A percentile compares a stretch with the other conserved stretches of the same genome.
Conservation (phyloP, 2,797 vertebrate species). For the Notolepis coatsorum region DNA sequence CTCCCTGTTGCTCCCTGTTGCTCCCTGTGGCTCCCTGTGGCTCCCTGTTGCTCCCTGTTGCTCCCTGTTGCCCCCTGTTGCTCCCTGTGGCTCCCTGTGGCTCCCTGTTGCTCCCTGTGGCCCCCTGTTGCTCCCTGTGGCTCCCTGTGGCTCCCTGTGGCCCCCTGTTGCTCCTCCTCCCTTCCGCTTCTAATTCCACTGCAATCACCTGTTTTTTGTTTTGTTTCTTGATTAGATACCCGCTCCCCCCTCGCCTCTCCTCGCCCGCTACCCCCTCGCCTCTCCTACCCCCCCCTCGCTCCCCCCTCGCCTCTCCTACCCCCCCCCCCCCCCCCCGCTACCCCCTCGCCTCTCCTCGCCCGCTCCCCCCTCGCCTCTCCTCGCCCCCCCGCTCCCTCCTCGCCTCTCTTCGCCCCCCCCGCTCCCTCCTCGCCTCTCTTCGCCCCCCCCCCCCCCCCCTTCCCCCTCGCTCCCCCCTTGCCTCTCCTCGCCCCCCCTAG, state of each 20-base stretch:
- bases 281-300: no score
- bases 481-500: slow-evolving; percentile 37
- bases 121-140: slow-evolving; percentile 28
- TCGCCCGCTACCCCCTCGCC: slow-evolving; percentile 34
- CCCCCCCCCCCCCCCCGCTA: slow-evolving; percentile 38
- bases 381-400: slow-evolving; percentile 34
- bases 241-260: slow-evolving; percentile 44
- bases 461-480: slow-evolving; percentile 39
- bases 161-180: slow-evolving; percentile 32
- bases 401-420: no score
- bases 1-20: slow-evolving; percentile 32
- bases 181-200: slow-evolving; percentile 54
- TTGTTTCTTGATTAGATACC: slow-evolving; percentile 59
- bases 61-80: slow-evolving; percentile 32
- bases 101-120: slow-evolving; percentile 34
- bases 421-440: no score
- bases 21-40: slow-evolving; percentile 31
- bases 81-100: slow-evolving; percentile 30
- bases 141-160: slow-evolving; percentile 31
- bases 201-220: slow-evolving; percentile 60
- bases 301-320: no score
- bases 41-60: slow-evolving; percentile 31
- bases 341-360: no score
- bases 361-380: slow-evolving; percentile 43
- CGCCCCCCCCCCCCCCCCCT: slow-evolving; percentile 44